Percentiles rank a stretch among this genome's conserved stretches.
Conservation (phyloP, 2,113 vertebrate genomes). For the Grallaria varia region DNA sequence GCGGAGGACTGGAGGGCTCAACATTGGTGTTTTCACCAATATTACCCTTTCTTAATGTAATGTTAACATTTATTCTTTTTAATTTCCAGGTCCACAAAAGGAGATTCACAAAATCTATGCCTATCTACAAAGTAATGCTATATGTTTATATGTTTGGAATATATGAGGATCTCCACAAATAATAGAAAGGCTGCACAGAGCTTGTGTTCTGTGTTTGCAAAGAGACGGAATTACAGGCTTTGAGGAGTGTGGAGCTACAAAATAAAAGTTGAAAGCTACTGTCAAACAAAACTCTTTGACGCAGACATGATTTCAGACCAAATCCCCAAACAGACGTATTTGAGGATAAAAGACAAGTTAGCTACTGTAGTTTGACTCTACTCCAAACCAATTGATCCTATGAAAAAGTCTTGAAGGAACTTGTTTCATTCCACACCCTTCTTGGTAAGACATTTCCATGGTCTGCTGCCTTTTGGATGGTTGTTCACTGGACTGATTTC, state of each 20-base stretch:
- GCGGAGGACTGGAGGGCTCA: neutral
- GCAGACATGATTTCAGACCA: neutral
- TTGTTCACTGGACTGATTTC: neutral
- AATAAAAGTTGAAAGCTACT: neutral
- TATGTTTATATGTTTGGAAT: neutral
- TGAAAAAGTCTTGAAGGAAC: neutral
- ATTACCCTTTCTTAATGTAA: neutral
- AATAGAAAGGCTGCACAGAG: neutral
- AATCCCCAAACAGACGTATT: neutral
- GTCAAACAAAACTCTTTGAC: neutral
- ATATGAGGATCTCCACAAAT: neutral
- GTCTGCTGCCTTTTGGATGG: neutral
- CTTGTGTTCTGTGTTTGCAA: neutral
- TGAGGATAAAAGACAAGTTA: neutral
- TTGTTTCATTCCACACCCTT: neutral
- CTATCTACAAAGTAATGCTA: neutral
- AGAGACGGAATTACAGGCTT: neutral
- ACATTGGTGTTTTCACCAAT: neutral
- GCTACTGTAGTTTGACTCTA: neutral
- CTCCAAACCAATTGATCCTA: neutral
- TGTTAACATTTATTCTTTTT: neutral
- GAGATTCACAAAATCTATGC: neutral
- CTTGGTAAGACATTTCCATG: neutral
- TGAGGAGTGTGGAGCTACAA: neutral
- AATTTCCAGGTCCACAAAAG: neutral